Conservation (phyloP, 2,797 vertebrate species). For the Clarias pachynema region DNA sequence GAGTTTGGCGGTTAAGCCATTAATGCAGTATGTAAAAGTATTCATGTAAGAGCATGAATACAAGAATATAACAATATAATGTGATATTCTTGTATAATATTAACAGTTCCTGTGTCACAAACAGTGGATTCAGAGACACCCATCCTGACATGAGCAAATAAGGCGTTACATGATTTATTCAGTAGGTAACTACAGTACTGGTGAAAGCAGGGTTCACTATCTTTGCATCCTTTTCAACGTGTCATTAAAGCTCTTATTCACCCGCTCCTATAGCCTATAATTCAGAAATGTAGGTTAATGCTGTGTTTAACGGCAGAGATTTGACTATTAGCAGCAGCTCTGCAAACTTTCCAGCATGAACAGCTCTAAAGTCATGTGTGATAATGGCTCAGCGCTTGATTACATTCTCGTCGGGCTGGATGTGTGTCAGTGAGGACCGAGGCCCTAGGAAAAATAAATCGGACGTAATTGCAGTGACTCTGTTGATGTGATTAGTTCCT, state of each 20-base stretch:
- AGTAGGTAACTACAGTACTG: not conserved
- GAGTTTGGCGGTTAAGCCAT: not conserved
- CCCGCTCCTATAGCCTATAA: not conserved
- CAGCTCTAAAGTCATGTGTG: constrained; percentile 69
- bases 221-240: not conserved
- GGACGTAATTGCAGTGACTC: constrained; percentile 68
- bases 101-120: not conserved
- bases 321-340: constrained; percentile 33
- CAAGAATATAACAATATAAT: not conserved
- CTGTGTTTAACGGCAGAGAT: constrained; percentile 16
- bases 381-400: constrained; percentile 61
- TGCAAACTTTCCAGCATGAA: constrained; percentile 58
- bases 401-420: constrained; percentile 65
- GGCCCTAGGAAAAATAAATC: constrained; percentile 74
- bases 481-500: constrained; percentile 77
- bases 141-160: constrained; percentile 38
- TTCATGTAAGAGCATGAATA: too few relatives aligned
- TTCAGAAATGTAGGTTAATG: not conserved
- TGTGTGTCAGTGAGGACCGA: constrained; percentile 62
- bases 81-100: not conserved
- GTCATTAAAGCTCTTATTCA: not conserved
- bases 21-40: too few relatives aligned
- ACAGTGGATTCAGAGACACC: constrained; percentile 32
- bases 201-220: not conserved
- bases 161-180: constrained; percentile 5